Conservation (phyloP, 53 echinoderm and acorn worm genomes). For the Echinarachnius parma region DNA sequence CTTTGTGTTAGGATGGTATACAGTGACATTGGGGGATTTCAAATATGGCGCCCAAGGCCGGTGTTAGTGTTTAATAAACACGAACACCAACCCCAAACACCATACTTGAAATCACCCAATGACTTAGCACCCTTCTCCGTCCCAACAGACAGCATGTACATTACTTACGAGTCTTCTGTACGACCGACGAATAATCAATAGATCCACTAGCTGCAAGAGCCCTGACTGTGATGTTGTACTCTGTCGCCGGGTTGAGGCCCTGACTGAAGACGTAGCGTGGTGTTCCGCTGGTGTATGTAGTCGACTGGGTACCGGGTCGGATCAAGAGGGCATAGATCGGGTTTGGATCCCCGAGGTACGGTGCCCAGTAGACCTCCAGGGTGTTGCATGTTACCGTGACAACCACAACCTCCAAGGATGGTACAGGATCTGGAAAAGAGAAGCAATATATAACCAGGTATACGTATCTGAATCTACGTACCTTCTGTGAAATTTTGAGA, state of each 20-base stretch:
- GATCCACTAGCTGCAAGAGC: neutral
- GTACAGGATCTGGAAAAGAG: slow-evolving; percentile 17
- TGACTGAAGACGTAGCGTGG: neutral
- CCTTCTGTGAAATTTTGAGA: too few species aligned
- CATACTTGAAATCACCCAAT: too few species aligned
- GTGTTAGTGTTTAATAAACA: too few species aligned
- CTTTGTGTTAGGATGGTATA: too few species aligned
- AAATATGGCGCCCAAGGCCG: too few species aligned
- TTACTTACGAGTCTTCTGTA: slow-evolving; percentile 57
- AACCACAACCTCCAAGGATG: slow-evolving; percentile 21
- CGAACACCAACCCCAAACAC: too few species aligned
- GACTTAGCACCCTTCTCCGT: too few species aligned
- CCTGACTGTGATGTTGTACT: slow-evolving; percentile 26
- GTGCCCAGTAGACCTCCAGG: slow-evolving; percentile 51
- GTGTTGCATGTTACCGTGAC: slow-evolving; percentile 16
- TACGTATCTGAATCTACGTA: too few species aligned
- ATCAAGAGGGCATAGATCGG: slow-evolving; percentile 25
- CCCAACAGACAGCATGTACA: too few species aligned
- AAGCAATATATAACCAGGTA: too few species aligned
- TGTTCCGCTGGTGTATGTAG: neutral
- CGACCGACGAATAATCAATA: neutral
- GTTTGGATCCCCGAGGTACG: neutral
- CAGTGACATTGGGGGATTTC: too few species aligned
- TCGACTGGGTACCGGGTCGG: neutral
- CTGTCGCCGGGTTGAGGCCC: slow-evolving; percentile 43